These are phyloP conservation scores for Mimumesa dahlbomi DNA, from an alignment of 2,888 invertebrate species.

Conservation along the genomic window DNA sequence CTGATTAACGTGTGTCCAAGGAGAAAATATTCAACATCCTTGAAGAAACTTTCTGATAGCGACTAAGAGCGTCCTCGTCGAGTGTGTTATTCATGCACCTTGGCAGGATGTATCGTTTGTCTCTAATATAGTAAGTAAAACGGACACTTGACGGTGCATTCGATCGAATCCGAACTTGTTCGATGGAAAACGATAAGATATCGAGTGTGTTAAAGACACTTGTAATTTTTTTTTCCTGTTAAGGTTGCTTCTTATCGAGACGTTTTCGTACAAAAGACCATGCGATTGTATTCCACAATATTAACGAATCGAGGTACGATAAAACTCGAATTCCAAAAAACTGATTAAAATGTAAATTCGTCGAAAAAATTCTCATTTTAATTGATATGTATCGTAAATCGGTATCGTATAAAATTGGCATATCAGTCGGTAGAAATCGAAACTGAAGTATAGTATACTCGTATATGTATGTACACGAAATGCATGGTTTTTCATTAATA, in stretches of 20 bases:
- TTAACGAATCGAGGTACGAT: too few relatives aligned
- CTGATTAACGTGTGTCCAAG: slow-evolving; percentile 1
- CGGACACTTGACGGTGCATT: background rate
- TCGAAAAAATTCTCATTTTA: background rate
- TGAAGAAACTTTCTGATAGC: background rate
- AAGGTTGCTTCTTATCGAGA: background rate
- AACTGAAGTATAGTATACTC: too few relatives aligned
- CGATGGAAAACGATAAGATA: background rate
- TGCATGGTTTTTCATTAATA: too few relatives aligned
- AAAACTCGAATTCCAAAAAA: background rate
- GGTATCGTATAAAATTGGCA: background rate
- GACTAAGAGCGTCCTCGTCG: background rate
- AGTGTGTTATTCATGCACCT: background rate
- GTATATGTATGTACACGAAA: too few relatives aligned
- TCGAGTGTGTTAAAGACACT: too few relatives aligned
- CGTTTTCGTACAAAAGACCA: too few relatives aligned
- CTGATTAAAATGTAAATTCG: too few relatives aligned
- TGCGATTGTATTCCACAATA: too few relatives aligned
- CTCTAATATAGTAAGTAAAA: background rate
- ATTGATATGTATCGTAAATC: slow-evolving; percentile 24
- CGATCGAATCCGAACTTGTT: slow-evolving; percentile 1
- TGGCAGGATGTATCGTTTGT: background rate
- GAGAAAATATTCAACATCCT: background rate
- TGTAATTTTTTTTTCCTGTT: background rate
- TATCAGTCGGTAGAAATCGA: too few relatives aligned